Evolutionary conservation across 2,888 invertebrate genomes (phyloP), one percentile per base, ranked within the genome.

Genomic region (Papilio demoleus): DNA sequence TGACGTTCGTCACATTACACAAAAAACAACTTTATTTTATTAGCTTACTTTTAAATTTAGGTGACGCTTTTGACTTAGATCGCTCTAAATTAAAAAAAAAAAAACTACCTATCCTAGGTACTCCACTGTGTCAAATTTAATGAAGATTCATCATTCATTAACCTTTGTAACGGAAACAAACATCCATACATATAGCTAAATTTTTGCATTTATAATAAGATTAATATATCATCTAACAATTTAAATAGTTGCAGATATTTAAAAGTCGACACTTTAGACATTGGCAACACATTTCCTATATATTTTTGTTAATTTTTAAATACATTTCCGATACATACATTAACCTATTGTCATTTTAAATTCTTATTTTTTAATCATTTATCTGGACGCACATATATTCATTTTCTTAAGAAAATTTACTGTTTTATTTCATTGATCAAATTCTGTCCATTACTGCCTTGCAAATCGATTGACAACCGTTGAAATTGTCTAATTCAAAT

Each of bases 401-500:
- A 3, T n/a, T 40, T 42, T 42, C 17, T 42, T 17, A n/a, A 17
- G n/a, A 42, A 8, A 17, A 42, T 8, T 42, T 42, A 8, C 0
- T 42, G n/a, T n/a, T 1, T 2, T 6, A 45, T 24, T 24, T 50
- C 2, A 50, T 14, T n/a, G n/a, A n/a, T n/a, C n/a, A n/a, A n/a
- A n/a, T 24, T 14, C 2, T 50, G 5, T 5, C 2, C 24, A 50
- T 50, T 50, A 50, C 24, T 24, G 22, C 22, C 2, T 22, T 24
- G 12, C 24, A 14, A 6, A 50, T 27, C 14, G 27, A 27, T n/a
- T 24, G 50, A 50, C 50, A 50, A 27, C 6, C 50, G 50, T 50
- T 8, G 24, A 27, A 50, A 50, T 50, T 50, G 50, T 50, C 27
- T 50, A n/a, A 24, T 50, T 24, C 19, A 24, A 50, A 50, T 50